A percentile compares a stretch with the other conserved stretches of the same genome.
phyloP scores from a whole-genome alignment of 2,888 invertebrate species.

The Flabesymbios commensalis region DNA sequence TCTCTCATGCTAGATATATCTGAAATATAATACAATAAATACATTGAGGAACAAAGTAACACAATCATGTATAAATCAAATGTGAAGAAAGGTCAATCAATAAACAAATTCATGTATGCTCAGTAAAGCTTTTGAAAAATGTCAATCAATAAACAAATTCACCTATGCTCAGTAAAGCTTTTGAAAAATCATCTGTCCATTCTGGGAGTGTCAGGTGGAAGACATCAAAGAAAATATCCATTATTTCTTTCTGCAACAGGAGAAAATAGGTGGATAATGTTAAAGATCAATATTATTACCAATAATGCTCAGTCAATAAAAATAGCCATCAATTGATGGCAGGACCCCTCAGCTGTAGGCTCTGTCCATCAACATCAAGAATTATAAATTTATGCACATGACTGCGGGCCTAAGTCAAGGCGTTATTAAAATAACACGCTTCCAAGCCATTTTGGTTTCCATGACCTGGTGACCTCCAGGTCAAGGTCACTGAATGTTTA shows the following conservation, averaged over 20 bases:
- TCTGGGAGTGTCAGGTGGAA: constrained; percentile 83
- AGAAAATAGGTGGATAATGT: neutral
- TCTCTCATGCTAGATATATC: constrained; percentile 79
- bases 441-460: too few species aligned
- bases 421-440: too few species aligned
- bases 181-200: constrained; percentile 90
- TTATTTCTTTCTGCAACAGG: constrained; percentile 77
- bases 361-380: too few species aligned
- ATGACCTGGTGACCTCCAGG: too few species aligned
- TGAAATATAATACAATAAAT: constrained; percentile 4
- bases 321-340: too few species aligned
- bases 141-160: too few species aligned
- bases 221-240: constrained; percentile 89
- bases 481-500: too few species aligned
- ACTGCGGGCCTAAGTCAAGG: too few species aligned
- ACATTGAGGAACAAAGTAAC: neutral
- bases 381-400: too few species aligned
- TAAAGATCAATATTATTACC: neutral
- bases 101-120: neutral
- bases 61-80: constrained; percentile 1
- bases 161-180: constrained; percentile 80
- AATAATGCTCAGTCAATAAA: too few species aligned
- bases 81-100: neutral
- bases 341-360: too few species aligned
- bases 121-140: too few species aligned